Conservation (phyloP, 2,888 invertebrate species). For the Callimorpha dominula region DNA sequence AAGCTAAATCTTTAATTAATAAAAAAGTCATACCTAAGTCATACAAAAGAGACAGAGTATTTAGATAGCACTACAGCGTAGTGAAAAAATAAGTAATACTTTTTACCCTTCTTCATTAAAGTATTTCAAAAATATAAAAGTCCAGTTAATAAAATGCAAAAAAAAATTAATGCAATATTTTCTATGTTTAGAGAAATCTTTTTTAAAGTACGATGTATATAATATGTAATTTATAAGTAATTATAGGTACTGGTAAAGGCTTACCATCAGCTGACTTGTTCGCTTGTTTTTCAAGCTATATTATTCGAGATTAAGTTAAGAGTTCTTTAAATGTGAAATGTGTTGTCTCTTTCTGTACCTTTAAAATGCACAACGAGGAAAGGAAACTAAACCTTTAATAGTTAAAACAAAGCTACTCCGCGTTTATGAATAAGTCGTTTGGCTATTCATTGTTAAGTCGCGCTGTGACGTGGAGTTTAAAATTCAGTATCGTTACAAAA, state of each 20-base stretch:
- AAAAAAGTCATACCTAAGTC: too few relatives aligned
- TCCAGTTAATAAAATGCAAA: too few relatives aligned
- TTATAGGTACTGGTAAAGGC: background rate
- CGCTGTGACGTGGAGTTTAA: background rate
- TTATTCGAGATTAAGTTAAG: background rate
- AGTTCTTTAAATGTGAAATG: background rate
- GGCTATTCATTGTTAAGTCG: background rate
- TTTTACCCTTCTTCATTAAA: too few relatives aligned
- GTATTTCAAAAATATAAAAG: too few relatives aligned
- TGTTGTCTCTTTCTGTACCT: background rate
- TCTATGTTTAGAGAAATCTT: too few relatives aligned
- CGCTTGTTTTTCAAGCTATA: background rate
- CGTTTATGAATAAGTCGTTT: background rate
- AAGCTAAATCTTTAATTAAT: too few relatives aligned
- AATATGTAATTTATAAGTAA: too few relatives aligned
- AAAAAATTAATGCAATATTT: too few relatives aligned
- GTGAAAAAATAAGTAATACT: too few relatives aligned
- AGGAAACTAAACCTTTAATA: background rate
- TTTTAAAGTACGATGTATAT: too few relatives aligned
- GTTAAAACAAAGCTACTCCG: background rate
- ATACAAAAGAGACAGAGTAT: too few relatives aligned
- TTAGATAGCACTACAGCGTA: too few relatives aligned
- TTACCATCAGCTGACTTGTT: background rate
- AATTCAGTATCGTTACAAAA: conserved; percentile 1
- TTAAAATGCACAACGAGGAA: background rate